Conservation (phyloP, 2,113 vertebrate species). For the Crotalus horridus region DNA sequence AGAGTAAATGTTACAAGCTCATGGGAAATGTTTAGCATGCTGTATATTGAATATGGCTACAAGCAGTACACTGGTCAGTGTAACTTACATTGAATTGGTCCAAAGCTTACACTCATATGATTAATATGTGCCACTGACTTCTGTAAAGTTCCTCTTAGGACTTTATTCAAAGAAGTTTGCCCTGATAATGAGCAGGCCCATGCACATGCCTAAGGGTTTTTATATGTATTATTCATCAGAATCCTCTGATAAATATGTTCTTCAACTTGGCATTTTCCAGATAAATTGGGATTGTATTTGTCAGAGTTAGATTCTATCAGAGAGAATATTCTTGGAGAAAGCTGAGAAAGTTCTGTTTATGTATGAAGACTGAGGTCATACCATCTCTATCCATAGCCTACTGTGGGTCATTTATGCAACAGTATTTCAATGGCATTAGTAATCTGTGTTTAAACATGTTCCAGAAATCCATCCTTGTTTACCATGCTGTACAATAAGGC, state of each 20-base stretch:
- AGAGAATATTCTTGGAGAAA: neutral
- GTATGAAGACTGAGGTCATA: neutral
- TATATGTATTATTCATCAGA: constrained; percentile 3
- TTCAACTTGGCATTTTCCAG: neutral
- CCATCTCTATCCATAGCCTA: neutral
- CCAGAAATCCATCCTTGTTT: neutral
- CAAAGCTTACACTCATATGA: constrained; percentile 26
- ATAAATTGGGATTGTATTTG: neutral
- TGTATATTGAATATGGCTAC: constrained; percentile 16
- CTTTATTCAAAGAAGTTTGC: constrained; percentile 11
- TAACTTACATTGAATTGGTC: constrained; percentile 38
- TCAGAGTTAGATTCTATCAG: neutral
- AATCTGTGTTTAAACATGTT: neutral
- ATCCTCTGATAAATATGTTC: neutral
- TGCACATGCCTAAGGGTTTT: constrained; percentile 33
- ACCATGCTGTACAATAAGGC: neutral
- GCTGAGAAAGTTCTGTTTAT: neutral
- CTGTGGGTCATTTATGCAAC: neutral
- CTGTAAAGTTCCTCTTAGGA: constrained; percentile 27
- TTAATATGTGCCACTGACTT: constrained; percentile 23
- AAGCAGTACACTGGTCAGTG: constrained; percentile 17
- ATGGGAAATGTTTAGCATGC: constrained; percentile 30
- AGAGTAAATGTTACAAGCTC: constrained; percentile 40
- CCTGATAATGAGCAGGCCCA: neutral
- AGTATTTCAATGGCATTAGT: neutral